phyloP scores from a whole-genome alignment of 2,797 vertebrate species.

The Streptopelia turtur region DNA sequence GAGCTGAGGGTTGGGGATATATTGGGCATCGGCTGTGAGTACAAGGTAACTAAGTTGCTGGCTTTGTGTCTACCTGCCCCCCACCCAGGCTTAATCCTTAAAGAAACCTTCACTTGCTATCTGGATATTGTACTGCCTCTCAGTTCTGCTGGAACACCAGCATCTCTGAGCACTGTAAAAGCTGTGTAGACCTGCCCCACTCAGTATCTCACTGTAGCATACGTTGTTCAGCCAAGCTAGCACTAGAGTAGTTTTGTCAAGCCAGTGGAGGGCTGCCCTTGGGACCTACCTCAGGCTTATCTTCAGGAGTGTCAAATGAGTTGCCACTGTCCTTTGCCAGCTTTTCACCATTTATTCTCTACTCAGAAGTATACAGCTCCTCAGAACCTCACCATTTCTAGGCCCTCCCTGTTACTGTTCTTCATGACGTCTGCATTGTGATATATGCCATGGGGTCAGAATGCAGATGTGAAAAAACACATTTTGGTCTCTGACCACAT shows the following conservation, averaged over 20 bases:
- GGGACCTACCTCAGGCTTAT: not conserved
- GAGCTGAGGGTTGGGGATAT: not conserved
- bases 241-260: not conserved
- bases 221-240: not conserved
- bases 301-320: not conserved
- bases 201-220: not conserved
- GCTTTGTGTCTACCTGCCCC: no score
- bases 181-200: not conserved
- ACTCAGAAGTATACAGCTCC: not conserved
- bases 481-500: not conserved
- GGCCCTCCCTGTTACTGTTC: not conserved
- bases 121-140: not conserved
- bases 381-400: not conserved
- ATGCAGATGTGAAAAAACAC: not conserved
- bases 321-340: not conserved
- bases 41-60: not conserved
- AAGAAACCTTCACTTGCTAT: accelerated
- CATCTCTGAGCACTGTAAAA: not conserved
- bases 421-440: not conserved
- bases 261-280: not conserved
- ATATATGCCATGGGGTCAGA: not conserved
- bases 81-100: not conserved
- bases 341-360: not conserved
- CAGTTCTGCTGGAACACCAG: not conserved
- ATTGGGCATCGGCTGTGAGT: not conserved